Percentiles rank a stretch among this genome's conserved stretches.
Conservation (phyloP, 2,797 vertebrate species). For the Pteronotus mesoamericanus region DNA sequence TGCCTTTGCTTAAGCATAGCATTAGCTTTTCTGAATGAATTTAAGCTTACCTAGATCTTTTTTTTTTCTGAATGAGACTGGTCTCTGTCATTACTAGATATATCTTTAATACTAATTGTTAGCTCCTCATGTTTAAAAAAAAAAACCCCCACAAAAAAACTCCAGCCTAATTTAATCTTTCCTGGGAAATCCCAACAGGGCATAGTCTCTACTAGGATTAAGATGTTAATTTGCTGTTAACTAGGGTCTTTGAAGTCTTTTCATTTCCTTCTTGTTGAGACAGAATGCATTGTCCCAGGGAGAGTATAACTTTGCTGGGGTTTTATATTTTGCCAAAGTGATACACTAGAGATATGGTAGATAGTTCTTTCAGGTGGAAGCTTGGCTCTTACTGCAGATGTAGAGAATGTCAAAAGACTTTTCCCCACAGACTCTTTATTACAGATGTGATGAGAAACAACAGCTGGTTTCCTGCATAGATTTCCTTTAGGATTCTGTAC, state of each 20-base stretch:
- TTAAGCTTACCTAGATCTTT: neutral
- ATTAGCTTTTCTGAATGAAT: neutral
- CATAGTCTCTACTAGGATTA: neutral
- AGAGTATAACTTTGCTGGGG: neutral
- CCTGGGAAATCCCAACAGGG: neutral
- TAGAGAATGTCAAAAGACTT: neutral
- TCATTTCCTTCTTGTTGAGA: neutral
- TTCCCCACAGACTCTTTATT: neutral
- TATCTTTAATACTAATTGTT: neutral
- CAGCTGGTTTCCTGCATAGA: neutral
- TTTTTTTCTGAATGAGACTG: neutral
- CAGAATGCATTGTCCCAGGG: neutral
- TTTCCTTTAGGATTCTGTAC: neutral
- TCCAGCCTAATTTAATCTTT: neutral
- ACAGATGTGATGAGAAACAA: neutral
- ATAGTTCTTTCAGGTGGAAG: neutral
- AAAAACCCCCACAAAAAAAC: neutral
- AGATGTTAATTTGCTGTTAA: constrained; percentile 38
- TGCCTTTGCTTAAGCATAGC: neutral
- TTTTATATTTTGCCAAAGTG: neutral
- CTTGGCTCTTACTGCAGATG: neutral
- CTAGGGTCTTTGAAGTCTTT: neutral
- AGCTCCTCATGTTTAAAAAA: neutral
- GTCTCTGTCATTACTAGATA: neutral
- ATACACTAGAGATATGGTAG: neutral